Evolutionary conservation across 2,797 vertebrate genomes (phyloP), one percentile per base, ranked within the genome.

Genomic region (Oreochromis grahami): DNA sequence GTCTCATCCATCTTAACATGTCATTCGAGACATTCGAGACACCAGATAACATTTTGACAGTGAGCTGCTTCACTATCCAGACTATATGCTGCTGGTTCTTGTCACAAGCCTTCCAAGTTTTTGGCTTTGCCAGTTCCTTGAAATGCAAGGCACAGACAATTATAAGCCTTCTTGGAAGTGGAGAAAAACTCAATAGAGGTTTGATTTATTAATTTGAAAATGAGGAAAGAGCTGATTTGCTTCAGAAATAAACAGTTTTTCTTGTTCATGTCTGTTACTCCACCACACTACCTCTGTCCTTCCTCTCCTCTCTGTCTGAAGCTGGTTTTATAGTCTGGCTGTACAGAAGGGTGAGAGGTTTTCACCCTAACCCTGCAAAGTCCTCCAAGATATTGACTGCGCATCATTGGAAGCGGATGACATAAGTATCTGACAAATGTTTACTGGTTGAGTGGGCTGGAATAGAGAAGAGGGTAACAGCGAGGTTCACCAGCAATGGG

Each of bases 191-290:
- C 76, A 74, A 55, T 58, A 45, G 45, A 21, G 74, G 26, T 80
- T 76, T 79, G 81, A 90, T 88, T 86, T 76, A 74, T 86, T 52
- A 34, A 86, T 81, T 76, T 79, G 34, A 84, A 77, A 43, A 56
- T 26, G n/a, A 81, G 77, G 56, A 82, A 76, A 79, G 19, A 29
- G 26, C 19, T 24, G 24, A 78, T 38, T 81, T 32, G 10, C 29
- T 15, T 45, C 63, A 58, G 41, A 79, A 77, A 56, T 19, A 82
- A 55, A 34, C 19, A 0, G 15, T 48, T 29, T 55, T 10, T 17
- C 24, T 17, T 79, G 70, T 32, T 80, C 77, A 17, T 79, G 60
- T 80, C 77, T 86, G 77, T 24, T 85, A 56, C 74, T 36, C 32
- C 10, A 45, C 82, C 76, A 80, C 74, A 68, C 45, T 48, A 50